Evolutionary conservation across 2,888 invertebrate species (phyloP), one percentile per base, ranked within the genome.

Genomic region (Blastobasis adustella): DNA sequence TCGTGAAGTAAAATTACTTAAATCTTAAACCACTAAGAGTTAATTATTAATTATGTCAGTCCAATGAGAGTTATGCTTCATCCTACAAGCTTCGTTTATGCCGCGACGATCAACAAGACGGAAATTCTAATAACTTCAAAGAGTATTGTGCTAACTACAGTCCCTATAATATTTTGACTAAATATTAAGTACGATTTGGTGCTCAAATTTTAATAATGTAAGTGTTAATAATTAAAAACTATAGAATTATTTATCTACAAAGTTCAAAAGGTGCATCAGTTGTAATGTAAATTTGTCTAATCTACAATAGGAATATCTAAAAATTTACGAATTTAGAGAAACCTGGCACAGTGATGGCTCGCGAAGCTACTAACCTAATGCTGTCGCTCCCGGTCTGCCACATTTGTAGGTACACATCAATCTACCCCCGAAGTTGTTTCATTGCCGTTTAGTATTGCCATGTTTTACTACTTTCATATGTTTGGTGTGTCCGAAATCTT

Each of bases 151-250:
- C 76, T 76, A 76, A 67, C 75, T 79, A 75, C 68, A 58, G 57
- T 58, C 61, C 67, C 69, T 66, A 63, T 67, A 81, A 85, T 73
- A 83, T 82, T 85, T 86, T 87, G 80, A 82, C 84, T 87, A 86
- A 86, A 82, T 80, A 85, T 84, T 87, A 88, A 88, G 87, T 88
- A 88, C 87, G 81, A 87, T 87, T 88, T 87, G 87, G 87, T 88
- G 87, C 87, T 88, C 87, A 82, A 84, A 81, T 79, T 79, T 66
- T 78, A 75, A 79, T 82, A 77, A 82, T 79, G 79, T 83, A 82
- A 78, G 83, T 84, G 84, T 83, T 81, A 75, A 73, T 79, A 58
- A 66, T 69, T 70, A 76, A 80, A 76, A 75, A 77, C 76, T 82
- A 82, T 70, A 70, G 66, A 76, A 76, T 79, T 80, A 74, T 75